Percentiles rank a stretch among this genome's conserved stretches.
These are phyloP conservation scores for Muntiacus reevesi DNA, from an alignment of 2,113 vertebrate genomes.

Conservation along the genomic window DNA sequence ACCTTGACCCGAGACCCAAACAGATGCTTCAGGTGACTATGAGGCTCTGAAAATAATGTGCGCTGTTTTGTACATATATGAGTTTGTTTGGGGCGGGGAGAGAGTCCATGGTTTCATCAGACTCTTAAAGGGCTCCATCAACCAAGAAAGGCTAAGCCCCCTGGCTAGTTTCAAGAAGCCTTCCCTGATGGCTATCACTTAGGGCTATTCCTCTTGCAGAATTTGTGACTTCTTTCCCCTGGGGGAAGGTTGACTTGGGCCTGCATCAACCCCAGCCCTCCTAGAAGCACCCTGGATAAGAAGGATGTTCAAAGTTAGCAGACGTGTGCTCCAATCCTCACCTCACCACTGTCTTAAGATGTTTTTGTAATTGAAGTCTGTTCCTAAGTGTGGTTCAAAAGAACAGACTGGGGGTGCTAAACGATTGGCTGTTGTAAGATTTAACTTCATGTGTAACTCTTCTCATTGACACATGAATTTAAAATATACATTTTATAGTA, in stretches of 20 bases:
- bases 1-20: not conserved
- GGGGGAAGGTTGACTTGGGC: not conserved
- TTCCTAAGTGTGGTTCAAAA: not conserved
- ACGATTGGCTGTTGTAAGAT: not conserved
- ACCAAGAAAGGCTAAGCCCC: not conserved
- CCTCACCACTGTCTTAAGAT: not conserved
- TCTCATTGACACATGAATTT: not conserved
- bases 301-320: not conserved
- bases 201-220: not conserved
- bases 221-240: not conserved
- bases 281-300: not conserved
- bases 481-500: not conserved
- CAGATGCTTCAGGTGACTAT: not conserved
- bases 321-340: not conserved
- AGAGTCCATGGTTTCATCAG: not conserved
- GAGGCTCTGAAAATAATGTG: not conserved
- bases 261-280: not conserved
- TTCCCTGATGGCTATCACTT: not conserved
- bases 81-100: not conserved
- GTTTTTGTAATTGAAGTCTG: not conserved
- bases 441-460: not conserved
- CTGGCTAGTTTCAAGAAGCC: not conserved
- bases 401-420: not conserved
- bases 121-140: not conserved
- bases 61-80: not conserved